These are phyloP conservation scores for Tupiocoris notatus DNA, from an alignment of 2,888 invertebrate species.

Conservation along the genomic window DNA sequence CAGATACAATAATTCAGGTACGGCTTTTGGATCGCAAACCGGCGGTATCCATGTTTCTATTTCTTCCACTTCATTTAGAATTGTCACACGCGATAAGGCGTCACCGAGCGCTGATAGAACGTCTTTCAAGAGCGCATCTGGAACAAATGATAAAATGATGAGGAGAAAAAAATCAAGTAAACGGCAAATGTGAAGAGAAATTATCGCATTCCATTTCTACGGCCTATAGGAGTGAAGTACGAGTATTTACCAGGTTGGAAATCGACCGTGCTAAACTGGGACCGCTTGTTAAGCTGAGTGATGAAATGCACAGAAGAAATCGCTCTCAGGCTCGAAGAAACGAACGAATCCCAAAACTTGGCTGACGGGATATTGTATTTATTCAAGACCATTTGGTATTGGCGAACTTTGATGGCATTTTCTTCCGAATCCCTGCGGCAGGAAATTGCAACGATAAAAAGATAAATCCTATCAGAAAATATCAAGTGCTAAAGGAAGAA, in stretches of 20 bases:
- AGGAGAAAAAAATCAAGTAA: too few species aligned
- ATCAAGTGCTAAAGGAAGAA: too few species aligned
- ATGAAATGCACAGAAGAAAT: slow-evolving; percentile 38
- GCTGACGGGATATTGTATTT: slow-evolving; percentile 1
- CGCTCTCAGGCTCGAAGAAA: slow-evolving; percentile 15
- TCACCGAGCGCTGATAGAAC: background rate
- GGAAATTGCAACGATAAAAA: too few species aligned
- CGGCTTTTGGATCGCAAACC: background rate
- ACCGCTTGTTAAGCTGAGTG: slow-evolving; percentile 20
- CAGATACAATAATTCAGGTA: background rate
- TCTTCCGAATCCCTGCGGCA: background rate
- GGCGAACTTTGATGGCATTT: slow-evolving; percentile 4
- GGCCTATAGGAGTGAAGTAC: too few species aligned
- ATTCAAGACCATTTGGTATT: background rate
- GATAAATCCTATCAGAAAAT: too few species aligned
- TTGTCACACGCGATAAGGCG: background rate
- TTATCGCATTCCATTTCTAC: too few species aligned
- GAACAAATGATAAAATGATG: too few species aligned
- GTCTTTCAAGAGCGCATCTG: background rate
- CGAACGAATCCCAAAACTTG: slow-evolving; percentile 30
- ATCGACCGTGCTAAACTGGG: background rate
- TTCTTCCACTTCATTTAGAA: background rate
- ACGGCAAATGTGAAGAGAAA: too few species aligned
- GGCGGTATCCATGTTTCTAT: background rate
- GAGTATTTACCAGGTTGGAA: background rate